Base-by-base conservation (phyloP, 2,113 vertebrate genomes). In the Oostethus manadensis region DNA sequence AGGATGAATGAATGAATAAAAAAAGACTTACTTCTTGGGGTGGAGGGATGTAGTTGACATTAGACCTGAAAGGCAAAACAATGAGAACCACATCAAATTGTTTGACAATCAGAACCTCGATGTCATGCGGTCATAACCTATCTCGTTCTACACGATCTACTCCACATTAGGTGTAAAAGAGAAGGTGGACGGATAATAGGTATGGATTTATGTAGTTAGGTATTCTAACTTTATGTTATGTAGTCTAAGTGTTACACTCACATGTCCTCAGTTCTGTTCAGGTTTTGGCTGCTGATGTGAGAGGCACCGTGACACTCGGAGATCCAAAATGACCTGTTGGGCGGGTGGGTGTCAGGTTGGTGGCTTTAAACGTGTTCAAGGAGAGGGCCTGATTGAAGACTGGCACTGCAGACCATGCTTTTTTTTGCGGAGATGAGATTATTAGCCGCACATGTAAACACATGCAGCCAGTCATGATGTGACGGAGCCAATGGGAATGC, bases 241-340 rank as follows among this genome's bases (percentile, higher is more conserved):
- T 1, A 49, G 42, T 53, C 62, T 71, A n/a, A 20, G 33, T 10
- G 54, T 75, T 67, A 58, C 80, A 90, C 90, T 91, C 88, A 91
- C 90, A 68, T 90, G 86, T 91, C 86, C 42, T 89, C 87, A 33
- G 87, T 73, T 84, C 88, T 87, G 86, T 90, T 86, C 69, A 90
- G 87, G 79, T 87, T 89, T 87, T 90, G 90, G 77, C 83, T 90
- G 89, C 87, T 90, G 81, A 91, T 90, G 84, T 90, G 89, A 62
- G 88, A 67, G 49, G 77, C 83, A 60, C 86, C 86, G 5, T 88
- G 88, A 86, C 88, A 89, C 81, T 90, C 82, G 61, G 89, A 81
- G 81, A 91, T 91, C 90, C 90, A 91, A 80, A 91, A 91, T 38
- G 90, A 91, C 87, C 90, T 91, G 89, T 42, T 23, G 68, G 81